Conservation (phyloP, 2,113 vertebrate genomes). For the Tragelaphus imberbis region DNA sequence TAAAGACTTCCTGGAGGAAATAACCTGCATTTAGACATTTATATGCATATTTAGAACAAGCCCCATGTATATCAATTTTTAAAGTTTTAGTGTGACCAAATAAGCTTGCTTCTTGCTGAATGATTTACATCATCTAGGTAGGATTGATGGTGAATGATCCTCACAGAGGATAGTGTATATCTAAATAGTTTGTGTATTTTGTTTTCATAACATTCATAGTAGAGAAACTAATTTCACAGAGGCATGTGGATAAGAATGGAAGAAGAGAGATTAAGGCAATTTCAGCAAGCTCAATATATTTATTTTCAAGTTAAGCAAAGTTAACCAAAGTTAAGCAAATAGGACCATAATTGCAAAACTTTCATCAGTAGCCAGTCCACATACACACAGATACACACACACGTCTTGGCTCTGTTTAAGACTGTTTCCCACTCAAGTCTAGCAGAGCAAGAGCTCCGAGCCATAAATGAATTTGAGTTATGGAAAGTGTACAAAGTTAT, state of each 20-base stretch:
- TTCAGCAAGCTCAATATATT: not conserved
- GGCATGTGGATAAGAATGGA: not conserved
- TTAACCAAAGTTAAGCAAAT: not conserved
- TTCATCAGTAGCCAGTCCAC: not conserved
- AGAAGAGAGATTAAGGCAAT: not conserved
- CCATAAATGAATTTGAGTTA: not conserved
- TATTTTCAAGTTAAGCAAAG: not conserved
- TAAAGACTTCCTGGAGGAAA: not conserved
- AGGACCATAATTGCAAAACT: not conserved
- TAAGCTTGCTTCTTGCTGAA: not conserved
- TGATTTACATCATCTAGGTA: not conserved
- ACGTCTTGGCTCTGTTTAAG: not conserved
- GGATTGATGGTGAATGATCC: not conserved
- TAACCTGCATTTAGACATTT: not conserved
- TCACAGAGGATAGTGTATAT: not conserved
- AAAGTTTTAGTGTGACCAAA: not conserved
- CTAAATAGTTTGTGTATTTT: not conserved
- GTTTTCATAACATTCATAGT: not conserved
- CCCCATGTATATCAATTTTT: not conserved
- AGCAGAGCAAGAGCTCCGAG: not conserved
- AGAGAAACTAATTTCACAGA: constrained; percentile 5
- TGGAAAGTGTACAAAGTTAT: not conserved
- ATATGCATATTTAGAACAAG: not conserved
- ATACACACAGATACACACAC: not conserved
- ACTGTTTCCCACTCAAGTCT: not conserved